These are phyloP conservation scores for Archocentrus centrarchus DNA, from an alignment of 2,113 vertebrate genomes.

Conservation along the genomic window DNA sequence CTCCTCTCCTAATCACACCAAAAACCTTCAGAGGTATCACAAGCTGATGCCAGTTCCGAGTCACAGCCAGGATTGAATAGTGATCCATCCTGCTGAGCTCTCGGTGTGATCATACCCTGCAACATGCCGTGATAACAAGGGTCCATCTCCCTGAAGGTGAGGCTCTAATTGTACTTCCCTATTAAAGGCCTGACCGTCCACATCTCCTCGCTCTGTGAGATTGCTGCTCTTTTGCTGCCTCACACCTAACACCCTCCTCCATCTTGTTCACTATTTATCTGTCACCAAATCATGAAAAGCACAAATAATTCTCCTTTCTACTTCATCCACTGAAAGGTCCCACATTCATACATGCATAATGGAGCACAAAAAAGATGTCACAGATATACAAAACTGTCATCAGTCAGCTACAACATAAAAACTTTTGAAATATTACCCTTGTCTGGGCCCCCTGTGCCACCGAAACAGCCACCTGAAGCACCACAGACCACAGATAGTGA, in stretches of 20 bases:
- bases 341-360: neutral
- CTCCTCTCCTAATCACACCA: slow-evolving; percentile 16
- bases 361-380: neutral
- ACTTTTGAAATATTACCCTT: neutral
- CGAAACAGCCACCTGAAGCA: neutral
- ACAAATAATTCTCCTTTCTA: slow-evolving; percentile 2
- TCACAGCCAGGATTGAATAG: slow-evolving; percentile 18
- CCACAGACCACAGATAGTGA: neutral
- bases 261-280: slow-evolving; percentile 11
- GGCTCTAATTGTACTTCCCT: slow-evolving; percentile 59
- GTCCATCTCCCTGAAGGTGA: slow-evolving; percentile 62
- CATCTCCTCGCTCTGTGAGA: slow-evolving; percentile 37
- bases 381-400: neutral
- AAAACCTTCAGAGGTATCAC: slow-evolving; percentile 5
- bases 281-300: slow-evolving; percentile 32
- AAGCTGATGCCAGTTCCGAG: slow-evolving; percentile 10
- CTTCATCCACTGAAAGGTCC: neutral
- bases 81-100: slow-evolving; percentile 52
- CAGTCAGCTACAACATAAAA: neutral
- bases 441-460: neutral
- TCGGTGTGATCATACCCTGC: slow-evolving; percentile 52
- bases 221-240: slow-evolving; percentile 16
- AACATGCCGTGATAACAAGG: slow-evolving; percentile 56
- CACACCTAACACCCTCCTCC: slow-evolving; percentile 3
- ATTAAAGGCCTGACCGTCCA: slow-evolving; percentile 51